Conservation (phyloP, 2,888 invertebrate genomes). For the Caenorhabditis afra region DNA sequence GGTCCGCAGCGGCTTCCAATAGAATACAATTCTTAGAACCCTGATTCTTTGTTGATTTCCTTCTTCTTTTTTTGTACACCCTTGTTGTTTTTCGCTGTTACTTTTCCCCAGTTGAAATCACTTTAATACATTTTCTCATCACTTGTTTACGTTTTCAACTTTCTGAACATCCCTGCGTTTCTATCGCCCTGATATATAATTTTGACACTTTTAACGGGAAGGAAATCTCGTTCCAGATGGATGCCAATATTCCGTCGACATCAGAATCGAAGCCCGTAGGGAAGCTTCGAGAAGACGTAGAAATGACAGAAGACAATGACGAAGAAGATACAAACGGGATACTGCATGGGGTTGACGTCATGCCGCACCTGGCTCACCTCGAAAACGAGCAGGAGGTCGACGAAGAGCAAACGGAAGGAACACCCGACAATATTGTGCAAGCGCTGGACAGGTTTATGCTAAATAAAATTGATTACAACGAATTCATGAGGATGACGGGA, state of each 20-base stretch:
- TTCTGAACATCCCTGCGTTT: too few species aligned
- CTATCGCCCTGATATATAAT: too few species aligned
- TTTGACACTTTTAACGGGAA: too few species aligned
- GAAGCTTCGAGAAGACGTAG: slow-evolving; percentile 4
- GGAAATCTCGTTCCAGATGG: too few species aligned
- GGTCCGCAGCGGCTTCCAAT: slow-evolving; percentile 61
- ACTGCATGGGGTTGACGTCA: slow-evolving; percentile 35
- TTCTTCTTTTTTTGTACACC: slow-evolving; percentile 36
- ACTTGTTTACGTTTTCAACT: too few species aligned
- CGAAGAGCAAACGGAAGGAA: slow-evolving; percentile 3
- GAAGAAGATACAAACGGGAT: slow-evolving; percentile 29
- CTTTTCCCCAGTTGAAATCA: not conserved
- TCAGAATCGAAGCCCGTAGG: slow-evolving; percentile 18
- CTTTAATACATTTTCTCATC: too few species aligned
- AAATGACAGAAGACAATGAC: slow-evolving; percentile 17
- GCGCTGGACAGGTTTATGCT: slow-evolving; percentile 62
- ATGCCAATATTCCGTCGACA: slow-evolving; percentile 23
- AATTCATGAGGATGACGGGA: slow-evolving; percentile 70
- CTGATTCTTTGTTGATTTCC: slow-evolving; percentile 16
- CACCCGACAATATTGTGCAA: slow-evolving; percentile 5
- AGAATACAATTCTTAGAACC: slow-evolving; percentile 51
- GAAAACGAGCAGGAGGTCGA: not conserved
- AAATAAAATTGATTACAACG: slow-evolving; percentile 65
- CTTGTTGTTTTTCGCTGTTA: slow-evolving; percentile 19
- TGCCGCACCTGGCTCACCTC: slow-evolving; percentile 6